Percentiles rank a stretch among this genome's conserved stretches.
These are phyloP conservation scores for Clarias macrocephalus DNA, from an alignment of 2,113 vertebrate species.

Conservation along the genomic window DNA sequence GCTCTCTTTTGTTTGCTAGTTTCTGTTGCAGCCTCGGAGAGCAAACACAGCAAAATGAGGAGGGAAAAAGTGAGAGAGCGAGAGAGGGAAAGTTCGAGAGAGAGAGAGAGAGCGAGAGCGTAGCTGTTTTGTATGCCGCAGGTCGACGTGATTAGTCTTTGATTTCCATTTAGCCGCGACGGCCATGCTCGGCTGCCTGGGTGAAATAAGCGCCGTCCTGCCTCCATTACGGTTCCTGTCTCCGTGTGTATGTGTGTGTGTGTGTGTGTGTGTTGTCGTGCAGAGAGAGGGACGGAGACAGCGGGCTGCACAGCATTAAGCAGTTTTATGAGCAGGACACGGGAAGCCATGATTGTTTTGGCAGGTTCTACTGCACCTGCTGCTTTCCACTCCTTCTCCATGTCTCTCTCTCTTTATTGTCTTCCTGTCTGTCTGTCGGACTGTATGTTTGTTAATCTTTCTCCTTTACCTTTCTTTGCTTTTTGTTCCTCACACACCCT, in stretches of 20 bases:
- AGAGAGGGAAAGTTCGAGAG: too few species aligned
- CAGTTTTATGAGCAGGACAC: constrained; percentile 33
- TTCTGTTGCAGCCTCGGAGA: background rate
- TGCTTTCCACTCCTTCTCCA: constrained; percentile 12
- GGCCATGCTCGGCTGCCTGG: constrained; percentile 30
- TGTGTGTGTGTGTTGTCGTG: background rate
- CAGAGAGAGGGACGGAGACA: constrained; percentile 4
- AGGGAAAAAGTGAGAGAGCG: background rate
- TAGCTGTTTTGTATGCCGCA: constrained; percentile 23
- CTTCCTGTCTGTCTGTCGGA: background rate
- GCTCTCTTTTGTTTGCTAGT: constrained; percentile 1
- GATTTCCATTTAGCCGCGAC: constrained; percentile 35
- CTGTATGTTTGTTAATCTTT: too few species aligned
- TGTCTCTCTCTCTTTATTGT: background rate
- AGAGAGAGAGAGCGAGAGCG: background rate
- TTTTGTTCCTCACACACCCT: background rate
- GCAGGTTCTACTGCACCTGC: constrained; percentile 50
- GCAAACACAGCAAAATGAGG: constrained; percentile 3
- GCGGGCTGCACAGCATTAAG: constrained; percentile 21
- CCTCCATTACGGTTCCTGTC: background rate
- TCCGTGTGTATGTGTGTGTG: background rate
- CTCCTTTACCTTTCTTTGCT: background rate
- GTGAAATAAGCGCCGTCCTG: constrained; percentile 22
- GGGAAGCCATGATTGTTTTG: constrained; percentile 49
- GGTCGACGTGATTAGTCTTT: constrained; percentile 33